phyloP scores from a whole-genome alignment of 2,888 invertebrate species.

The Hemaris fuciformis region DNA sequence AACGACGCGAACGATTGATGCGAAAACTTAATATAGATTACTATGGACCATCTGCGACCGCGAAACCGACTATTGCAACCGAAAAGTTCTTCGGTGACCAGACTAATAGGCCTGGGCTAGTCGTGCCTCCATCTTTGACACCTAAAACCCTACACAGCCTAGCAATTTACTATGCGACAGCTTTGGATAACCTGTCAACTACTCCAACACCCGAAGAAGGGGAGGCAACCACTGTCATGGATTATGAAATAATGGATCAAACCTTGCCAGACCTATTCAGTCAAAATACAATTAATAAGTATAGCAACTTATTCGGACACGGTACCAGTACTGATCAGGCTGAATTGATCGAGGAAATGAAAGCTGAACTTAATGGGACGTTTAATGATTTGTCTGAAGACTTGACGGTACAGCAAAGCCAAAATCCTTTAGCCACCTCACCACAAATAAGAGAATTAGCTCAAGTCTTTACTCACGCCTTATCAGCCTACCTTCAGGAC shows the following conservation, averaged over 20 bases:
- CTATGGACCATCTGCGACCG: slow-evolving; percentile 69
- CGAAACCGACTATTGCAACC: slow-evolving; percentile 61
- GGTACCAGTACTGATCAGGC: slow-evolving; percentile 42
- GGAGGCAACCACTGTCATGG: slow-evolving; percentile 56
- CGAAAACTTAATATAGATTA: slow-evolving; percentile 83
- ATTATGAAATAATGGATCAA: slow-evolving; percentile 68
- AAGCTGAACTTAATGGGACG: slow-evolving; percentile 65
- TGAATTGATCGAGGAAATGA: slow-evolving; percentile 65
- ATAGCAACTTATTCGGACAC: background rate
- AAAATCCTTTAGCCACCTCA: slow-evolving; percentile 81
- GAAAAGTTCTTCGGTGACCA: slow-evolving; percentile 73
- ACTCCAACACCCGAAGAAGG: slow-evolving; percentile 58
- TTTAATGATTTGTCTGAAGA: slow-evolving; percentile 77
- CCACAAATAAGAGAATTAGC: slow-evolving; percentile 90
- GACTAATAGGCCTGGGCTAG: slow-evolving; percentile 81
- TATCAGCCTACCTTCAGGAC: slow-evolving; percentile 91
- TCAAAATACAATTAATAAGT: slow-evolving; percentile 48
- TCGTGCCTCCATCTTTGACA: slow-evolving; percentile 87
- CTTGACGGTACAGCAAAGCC: slow-evolving; percentile 83
- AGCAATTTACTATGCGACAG: slow-evolving; percentile 90
- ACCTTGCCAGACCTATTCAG: slow-evolving; percentile 84
- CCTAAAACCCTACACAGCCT: slow-evolving; percentile 89
- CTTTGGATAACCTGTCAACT: slow-evolving; percentile 81
- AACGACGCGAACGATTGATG: slow-evolving; percentile 86
- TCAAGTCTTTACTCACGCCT: slow-evolving; percentile 91